Evolutionary conservation across 2,797 vertebrate genomes (phyloP).

Genomic region (Antrozous pallidus): DNA sequence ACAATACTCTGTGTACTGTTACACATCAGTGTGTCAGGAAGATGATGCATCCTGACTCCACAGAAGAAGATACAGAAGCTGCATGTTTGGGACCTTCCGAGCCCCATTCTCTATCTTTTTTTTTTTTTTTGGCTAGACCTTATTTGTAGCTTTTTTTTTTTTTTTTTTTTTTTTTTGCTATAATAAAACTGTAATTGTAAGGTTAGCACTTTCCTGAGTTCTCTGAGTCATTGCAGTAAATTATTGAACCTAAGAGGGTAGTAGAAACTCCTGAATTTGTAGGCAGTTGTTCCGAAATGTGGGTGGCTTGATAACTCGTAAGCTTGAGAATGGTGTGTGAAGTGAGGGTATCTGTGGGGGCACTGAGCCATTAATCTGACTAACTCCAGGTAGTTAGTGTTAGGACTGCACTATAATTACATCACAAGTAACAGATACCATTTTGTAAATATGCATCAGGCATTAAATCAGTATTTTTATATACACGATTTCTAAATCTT

Average conservation of each 20-base stretch:
- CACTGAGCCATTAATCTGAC: neutral
- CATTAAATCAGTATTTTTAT: neutral
- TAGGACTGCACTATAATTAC: neutral
- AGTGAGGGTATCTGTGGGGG: neutral
- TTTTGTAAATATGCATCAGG: neutral
- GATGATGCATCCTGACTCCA: neutral
- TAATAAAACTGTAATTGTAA: neutral
- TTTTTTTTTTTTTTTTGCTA: neutral
- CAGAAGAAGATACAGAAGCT: neutral
- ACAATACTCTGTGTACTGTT: neutral
- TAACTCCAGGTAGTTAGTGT: neutral
- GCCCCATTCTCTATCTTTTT: neutral
- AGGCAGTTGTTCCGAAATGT: neutral
- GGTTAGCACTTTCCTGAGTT: neutral
- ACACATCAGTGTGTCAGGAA: fast-evolving
- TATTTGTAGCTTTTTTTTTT: neutral
- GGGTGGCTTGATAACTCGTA: neutral
- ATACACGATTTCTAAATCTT: conserved; percentile 20
- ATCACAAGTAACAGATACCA: neutral
- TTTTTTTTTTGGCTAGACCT: neutral
- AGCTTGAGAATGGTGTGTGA: neutral
- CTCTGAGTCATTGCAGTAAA: neutral
- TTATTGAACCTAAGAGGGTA: neutral
- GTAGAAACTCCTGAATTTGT: neutral
- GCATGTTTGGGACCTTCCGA: neutral